phyloP scores from a whole-genome alignment of 2,797 vertebrate genomes.

The Dermochelys coriacea region DNA sequence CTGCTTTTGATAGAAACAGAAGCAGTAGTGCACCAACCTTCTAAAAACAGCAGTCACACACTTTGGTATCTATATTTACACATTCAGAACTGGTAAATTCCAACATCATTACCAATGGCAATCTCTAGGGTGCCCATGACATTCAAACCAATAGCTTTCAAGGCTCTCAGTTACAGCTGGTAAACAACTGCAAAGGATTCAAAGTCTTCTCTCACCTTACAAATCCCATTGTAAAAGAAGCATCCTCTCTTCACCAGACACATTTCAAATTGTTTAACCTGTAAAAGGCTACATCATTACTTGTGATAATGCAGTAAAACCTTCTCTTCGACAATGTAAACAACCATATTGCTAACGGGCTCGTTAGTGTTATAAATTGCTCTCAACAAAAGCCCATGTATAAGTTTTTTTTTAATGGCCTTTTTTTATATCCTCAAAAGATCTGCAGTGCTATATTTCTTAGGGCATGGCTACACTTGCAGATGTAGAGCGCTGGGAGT shows the following conservation, averaged over 20 bases:
- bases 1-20: neutral
- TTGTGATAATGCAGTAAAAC: neutral
- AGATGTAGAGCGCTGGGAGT: too few relatives aligned
- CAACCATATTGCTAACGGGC: neutral
- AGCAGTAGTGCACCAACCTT: neutral
- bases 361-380: neutral
- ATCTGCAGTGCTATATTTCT: neutral
- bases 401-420: neutral
- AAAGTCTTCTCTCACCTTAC: neutral
- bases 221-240: neutral
- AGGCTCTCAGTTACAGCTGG: neutral
- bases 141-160: neutral
- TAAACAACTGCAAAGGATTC: neutral
- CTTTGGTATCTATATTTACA: neutral
- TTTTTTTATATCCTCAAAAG: neutral
- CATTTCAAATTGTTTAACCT: neutral
- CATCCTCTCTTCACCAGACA: neutral
- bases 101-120: neutral
- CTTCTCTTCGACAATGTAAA: neutral
- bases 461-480: too few relatives aligned
- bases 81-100: accelerated
- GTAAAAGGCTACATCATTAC: neutral
- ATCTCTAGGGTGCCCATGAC: neutral
- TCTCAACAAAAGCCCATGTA: too few relatives aligned
- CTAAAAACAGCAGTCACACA: neutral